Evolutionary conservation across 2,888 invertebrate species (phyloP), one percentile per base, ranked within the genome.

Genomic region (Drosophila cognata): DNA sequence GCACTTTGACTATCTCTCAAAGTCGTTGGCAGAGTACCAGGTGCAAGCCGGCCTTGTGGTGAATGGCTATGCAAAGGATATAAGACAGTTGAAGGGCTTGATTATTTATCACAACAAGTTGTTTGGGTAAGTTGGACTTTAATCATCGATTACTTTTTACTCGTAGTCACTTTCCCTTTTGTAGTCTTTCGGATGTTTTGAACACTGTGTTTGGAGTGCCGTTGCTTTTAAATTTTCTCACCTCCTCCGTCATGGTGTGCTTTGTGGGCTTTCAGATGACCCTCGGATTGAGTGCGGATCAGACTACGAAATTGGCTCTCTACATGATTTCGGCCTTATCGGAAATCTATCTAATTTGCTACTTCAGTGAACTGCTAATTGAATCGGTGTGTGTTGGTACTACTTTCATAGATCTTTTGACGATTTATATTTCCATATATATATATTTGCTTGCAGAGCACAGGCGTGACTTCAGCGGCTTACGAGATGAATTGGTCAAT

Each of bases 1-100:
- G 91, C 91, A 91, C 41, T 91, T 88, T 31, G 86, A 91, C 50
- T 84, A 81, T 53, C 50, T 91, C 4, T 60, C 76, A 0, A 63
- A 63, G 2, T 33, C 68, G 8, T 53, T 79, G 8, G 4, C 7
- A 0, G 60, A 72, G 36, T 72, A 64, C 18, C 5, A 58, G n/a
- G 35, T 50, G 1, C 53, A 55, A 21, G 16, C 50, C 1, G 57
- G n/a, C 11, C 4, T 11, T 25, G 53, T 43, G 0, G 29, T 6
- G 2, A 7, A 61, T 10, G 62, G 63, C 2, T 52, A 28, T 52
- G 41, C 11, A 6, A 55, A 69, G 33, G 68, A 79, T 41, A 4
- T 69, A 0, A 58, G 53, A 18, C 18, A 51, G 21, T 43, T 79
- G 36, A 48, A 61, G 8, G 43, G 58, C 3, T 25, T 79, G 10